These are phyloP conservation scores for Malacosoma neustria DNA, from an alignment of 2,888 invertebrate species.

Conservation along the genomic window DNA sequence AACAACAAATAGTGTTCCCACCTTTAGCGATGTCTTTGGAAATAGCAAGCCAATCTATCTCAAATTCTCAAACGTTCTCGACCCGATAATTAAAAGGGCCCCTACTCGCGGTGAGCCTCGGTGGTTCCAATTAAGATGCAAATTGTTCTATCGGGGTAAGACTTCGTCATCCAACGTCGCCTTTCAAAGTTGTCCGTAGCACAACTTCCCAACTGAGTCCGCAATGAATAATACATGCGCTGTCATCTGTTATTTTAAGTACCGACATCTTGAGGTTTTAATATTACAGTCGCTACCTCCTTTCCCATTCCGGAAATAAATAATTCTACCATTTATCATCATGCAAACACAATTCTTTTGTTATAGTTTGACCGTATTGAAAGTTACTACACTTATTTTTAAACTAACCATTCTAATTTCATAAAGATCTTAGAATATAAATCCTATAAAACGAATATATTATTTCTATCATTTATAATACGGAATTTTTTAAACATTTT, in stretches of 20 bases:
- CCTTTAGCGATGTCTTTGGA: no score
- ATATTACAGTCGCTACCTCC: constrained; percentile 1
- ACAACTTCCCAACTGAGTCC: constrained; percentile 11
- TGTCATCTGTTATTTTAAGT: constrained; percentile 58
- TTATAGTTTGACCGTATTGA: no score
- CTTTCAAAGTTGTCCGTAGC: constrained; percentile 36
- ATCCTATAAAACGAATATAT: no score
- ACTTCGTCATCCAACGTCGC: constrained; percentile 9
- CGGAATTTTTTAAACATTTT: no score
- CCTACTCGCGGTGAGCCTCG: constrained; percentile 23
- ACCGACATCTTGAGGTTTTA: constrained; percentile 43
- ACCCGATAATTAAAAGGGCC: constrained; percentile 25
- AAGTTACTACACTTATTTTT: no score
- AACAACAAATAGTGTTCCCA: no score
- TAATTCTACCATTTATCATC: neutral
- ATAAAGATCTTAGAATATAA: no score
- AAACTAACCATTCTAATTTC: no score
- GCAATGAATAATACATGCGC: constrained; percentile 55
- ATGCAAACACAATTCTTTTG: no score
- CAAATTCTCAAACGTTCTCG: neutral
- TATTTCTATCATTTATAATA: no score
- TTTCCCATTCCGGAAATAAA: neutral
- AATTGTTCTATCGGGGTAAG: constrained; percentile 20
- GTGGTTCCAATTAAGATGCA: constrained; percentile 52
- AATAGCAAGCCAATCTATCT: neutral